Conservation (phyloP, 1,140 invertebrate genomes). For the Drosophila trapezifrons region DNA sequence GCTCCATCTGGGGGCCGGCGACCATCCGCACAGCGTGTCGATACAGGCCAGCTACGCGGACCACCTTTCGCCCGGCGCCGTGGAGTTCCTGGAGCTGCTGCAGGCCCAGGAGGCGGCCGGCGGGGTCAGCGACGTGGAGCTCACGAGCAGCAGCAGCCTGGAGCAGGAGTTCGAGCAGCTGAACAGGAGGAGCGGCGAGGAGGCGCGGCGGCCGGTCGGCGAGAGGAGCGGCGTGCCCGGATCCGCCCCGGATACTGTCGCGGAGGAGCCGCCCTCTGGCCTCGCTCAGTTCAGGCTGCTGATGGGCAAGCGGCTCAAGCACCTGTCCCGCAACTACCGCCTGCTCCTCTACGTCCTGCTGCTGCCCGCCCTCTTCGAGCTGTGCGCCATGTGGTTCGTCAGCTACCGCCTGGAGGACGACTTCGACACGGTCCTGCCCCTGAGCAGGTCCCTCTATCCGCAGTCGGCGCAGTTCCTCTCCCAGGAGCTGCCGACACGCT, state of each 20-base stretch:
- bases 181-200: constrained; percentile 47
- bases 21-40: constrained; percentile 24
- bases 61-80: constrained; percentile 47
- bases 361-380: constrained; percentile 87
- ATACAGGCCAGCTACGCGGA: constrained; percentile 61
- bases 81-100: constrained; percentile 60
- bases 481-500: constrained; percentile 66
- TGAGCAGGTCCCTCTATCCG: constrained; percentile 86
- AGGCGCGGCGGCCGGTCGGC: not conserved
- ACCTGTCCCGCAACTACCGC: constrained; percentile 87
- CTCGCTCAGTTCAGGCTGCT: constrained; percentile 72
- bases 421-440: constrained; percentile 85
- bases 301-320: constrained; percentile 86
- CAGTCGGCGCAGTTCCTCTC: constrained; percentile 85
- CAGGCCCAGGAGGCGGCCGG: constrained; percentile 47
- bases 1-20: constrained; percentile 8
- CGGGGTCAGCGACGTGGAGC: constrained; percentile 50
- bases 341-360: constrained; percentile 87
- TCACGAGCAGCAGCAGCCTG: constrained; percentile 61
- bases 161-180: constrained; percentile 76
- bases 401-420: constrained; percentile 87
- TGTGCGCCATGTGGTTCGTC: constrained; percentile 88
- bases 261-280: constrained; percentile 29
- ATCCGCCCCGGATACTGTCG: constrained; percentile 85
- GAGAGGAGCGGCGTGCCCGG: no score